phyloP scores from a whole-genome alignment of 2,797 vertebrate genomes.

The Kryptolebias ocellatus region DNA sequence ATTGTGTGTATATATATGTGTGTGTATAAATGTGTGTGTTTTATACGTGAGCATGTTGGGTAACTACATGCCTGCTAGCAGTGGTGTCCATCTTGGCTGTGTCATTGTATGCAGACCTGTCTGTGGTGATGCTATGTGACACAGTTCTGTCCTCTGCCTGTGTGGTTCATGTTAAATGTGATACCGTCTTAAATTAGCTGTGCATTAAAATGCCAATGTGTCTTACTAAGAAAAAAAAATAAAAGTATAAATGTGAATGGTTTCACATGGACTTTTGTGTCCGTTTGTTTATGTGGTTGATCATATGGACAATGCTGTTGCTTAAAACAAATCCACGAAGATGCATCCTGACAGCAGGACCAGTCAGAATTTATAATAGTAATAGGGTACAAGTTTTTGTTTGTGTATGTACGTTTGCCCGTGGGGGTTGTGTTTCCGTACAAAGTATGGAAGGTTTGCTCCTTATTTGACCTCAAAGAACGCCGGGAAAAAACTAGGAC shows the following conservation, averaged over 20 bases:
- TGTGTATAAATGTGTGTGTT: constrained; percentile 11
- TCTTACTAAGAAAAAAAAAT: background rate
- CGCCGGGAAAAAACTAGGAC: constrained; percentile 59
- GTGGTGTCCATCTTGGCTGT: constrained; percentile 67
- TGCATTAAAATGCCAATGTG: constrained; percentile 7
- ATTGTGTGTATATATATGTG: constrained; percentile 21
- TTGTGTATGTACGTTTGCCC: constrained; percentile 18
- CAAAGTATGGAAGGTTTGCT: constrained; percentile 59
- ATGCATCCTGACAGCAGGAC: constrained; percentile 62
- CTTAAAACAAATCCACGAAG: constrained; percentile 58
- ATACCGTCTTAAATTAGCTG: constrained; percentile 3
- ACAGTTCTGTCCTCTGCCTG: constrained; percentile 40
- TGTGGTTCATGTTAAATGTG: constrained; percentile 23
- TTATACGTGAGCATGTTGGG: constrained; percentile 19
- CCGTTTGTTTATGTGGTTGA: constrained; percentile 51
- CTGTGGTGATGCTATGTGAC: constrained; percentile 62
- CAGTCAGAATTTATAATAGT: constrained; percentile 34
- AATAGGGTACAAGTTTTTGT: constrained; percentile 10
- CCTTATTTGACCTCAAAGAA: constrained; percentile 65
- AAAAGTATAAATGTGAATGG: constrained; percentile 3
- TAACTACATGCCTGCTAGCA: constrained; percentile 51
- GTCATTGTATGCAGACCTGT: constrained; percentile 58
- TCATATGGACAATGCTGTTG: constrained; percentile 49
- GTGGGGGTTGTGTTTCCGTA: constrained; percentile 43
- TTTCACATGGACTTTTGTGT: constrained; percentile 4